Conservation (phyloP, 2,888 invertebrate genomes). For the Lycophotia porphyrea region DNA sequence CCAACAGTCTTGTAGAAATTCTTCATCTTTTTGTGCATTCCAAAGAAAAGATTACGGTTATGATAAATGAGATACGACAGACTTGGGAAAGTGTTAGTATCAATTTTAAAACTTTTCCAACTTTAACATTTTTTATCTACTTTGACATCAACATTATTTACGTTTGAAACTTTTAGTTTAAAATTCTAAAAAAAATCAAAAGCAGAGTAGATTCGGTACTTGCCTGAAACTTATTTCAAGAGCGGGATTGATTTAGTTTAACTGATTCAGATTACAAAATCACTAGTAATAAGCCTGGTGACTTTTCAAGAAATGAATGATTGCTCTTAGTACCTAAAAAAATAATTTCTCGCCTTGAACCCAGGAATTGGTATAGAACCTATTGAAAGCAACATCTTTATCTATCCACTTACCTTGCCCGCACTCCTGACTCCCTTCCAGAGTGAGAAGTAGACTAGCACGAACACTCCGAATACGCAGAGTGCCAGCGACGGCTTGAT, state of each 20-base stretch:
- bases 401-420: slow-evolving; percentile 93
- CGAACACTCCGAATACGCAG: slow-evolving; percentile 97
- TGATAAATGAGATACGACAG: slow-evolving; percentile 46
- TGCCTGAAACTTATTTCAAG: neutral
- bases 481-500: slow-evolving; percentile 97
- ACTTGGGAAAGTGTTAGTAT: slow-evolving; percentile 37
- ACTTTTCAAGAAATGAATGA: neutral
- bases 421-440: slow-evolving; percentile 98
- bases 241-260: neutral
- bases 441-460: slow-evolving; percentile 98
- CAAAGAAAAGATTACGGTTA: slow-evolving; percentile 42
- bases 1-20: neutral
- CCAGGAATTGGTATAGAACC: neutral
- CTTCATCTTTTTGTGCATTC: slow-evolving; percentile 21
- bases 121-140: slow-evolving; percentile 37
- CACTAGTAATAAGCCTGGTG: neutral
- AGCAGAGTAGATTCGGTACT: neutral
- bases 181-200: neutral
- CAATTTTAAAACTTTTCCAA: slow-evolving; percentile 32
- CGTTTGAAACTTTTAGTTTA: slow-evolving; percentile 4
- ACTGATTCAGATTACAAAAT: neutral
- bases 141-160: slow-evolving; percentile 9
- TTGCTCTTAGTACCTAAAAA: neutral
- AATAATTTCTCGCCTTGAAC: neutral
- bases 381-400: neutral